A percentile compares a stretch with the other conserved stretches of the same genome.
Evolutionary conservation across 1,140 invertebrate genomes (phyloP).

Genomic region (Aphelinus certus): DNA sequence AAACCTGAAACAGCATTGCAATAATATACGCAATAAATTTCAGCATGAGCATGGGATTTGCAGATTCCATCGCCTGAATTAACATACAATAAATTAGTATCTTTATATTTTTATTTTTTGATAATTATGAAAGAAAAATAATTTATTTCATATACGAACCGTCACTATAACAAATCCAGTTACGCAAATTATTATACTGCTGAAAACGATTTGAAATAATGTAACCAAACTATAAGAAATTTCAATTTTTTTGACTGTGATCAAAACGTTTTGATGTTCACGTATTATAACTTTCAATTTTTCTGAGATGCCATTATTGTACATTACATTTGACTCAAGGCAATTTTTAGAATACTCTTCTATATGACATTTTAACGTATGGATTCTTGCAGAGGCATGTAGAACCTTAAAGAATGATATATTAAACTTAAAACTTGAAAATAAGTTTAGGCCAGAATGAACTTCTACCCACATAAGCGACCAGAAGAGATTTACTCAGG

Average conservation of each 20-base stretch:
- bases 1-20: constrained; percentile 10
- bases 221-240: not conserved
- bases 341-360: constrained; percentile 2
- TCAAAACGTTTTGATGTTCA: constrained; percentile 14
- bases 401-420: constrained; percentile 6
- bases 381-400: not conserved
- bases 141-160: constrained; percentile 5
- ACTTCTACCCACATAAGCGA: not conserved
- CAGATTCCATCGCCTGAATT: not conserved
- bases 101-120: not conserved
- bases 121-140: not conserved
- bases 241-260: constrained; percentile 20
- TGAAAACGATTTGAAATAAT: constrained; percentile 14
- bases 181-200: constrained; percentile 12
- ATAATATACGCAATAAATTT: constrained; percentile 25
- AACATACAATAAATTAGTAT: not conserved
- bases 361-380: not conserved
- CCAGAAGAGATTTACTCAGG: constrained; percentile 14
- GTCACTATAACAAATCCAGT: constrained; percentile 18
- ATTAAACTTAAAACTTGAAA: not conserved
- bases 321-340: not conserved
- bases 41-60: not conserved
- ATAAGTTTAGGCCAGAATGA: not conserved
- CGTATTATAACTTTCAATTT: not conserved
- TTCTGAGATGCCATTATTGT: no score